Evolutionary conservation across 1,140 invertebrate species (phyloP).

Genomic region (Geopemphigus sp.): DNA sequence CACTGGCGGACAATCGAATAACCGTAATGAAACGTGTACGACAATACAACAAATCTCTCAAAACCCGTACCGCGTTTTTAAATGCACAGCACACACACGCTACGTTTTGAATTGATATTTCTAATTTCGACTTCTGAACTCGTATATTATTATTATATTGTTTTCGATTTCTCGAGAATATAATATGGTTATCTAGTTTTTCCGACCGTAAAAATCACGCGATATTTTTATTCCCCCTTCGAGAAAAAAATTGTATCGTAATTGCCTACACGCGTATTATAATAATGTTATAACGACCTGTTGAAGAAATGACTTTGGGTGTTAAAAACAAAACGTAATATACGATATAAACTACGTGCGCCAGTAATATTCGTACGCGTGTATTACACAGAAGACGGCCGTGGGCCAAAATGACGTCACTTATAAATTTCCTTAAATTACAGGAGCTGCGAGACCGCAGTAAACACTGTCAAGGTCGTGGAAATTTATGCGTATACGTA

Average conservation of each 20-base stretch:
- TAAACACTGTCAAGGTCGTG: constrained; percentile 22
- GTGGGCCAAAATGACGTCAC: constrained; percentile 13
- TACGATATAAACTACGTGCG: not conserved
- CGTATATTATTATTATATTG: too few species aligned
- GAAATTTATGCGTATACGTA: not conserved
- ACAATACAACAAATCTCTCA: not conserved
- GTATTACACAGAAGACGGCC: constrained; percentile 6
- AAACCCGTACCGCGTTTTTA: not conserved
- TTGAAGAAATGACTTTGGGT: not conserved
- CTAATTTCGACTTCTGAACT: too few species aligned
- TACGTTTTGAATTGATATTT: too few species aligned
- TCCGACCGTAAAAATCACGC: not conserved
- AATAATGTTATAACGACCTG: not conserved
- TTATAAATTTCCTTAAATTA: constrained; percentile 26
- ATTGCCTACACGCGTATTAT: too few species aligned
- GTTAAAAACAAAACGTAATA: constrained; percentile 8
- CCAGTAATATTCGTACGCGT: not conserved
- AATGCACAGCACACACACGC: too few species aligned
- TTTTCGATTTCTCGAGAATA: not conserved
- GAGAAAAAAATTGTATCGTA: too few species aligned
- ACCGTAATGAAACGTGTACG: not conserved
- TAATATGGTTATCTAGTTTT: not conserved
- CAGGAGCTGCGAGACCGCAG: not conserved
- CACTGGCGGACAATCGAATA: not conserved
- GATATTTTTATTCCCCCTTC: not conserved